Evolutionary conservation across 2,113 vertebrate genomes (phyloP).

Genomic region (Aplodontia rufa): DNA sequence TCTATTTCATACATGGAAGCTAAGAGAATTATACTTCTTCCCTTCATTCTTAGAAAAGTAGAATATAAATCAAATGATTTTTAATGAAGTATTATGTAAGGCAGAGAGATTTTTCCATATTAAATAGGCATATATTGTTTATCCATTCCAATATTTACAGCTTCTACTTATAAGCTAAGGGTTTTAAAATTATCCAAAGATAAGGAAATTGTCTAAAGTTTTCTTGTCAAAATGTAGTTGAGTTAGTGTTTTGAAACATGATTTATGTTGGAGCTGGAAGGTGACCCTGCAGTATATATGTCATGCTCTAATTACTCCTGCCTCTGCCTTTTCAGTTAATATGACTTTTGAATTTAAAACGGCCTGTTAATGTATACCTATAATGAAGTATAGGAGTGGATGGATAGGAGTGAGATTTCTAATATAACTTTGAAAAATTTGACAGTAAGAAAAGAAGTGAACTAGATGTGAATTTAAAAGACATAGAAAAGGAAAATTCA

Average conservation of each 20-base stretch:
- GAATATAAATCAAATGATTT: not conserved
- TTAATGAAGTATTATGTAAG: not conserved
- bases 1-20: not conserved
- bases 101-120: not conserved
- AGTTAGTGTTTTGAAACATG: slow-evolving; percentile 21
- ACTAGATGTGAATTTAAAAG: not conserved
- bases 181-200: not conserved
- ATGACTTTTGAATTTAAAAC: slow-evolving; percentile 35
- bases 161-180: not conserved
- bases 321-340: slow-evolving; percentile 60
- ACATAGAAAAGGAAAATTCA: slow-evolving; percentile 13
- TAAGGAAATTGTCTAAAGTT: not conserved
- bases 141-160: not conserved
- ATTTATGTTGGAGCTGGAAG: slow-evolving; percentile 21
- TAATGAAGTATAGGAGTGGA: not conserved
- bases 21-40: not conserved
- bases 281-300: slow-evolving; percentile 16
- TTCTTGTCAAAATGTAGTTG: slow-evolving; percentile 30
- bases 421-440: slow-evolving; percentile 53
- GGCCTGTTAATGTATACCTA: slow-evolving; percentile 23
- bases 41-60: not conserved
- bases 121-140: not conserved
- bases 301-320: slow-evolving; percentile 58
- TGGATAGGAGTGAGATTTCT: slow-evolving; percentile 37
- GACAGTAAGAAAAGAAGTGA: slow-evolving; percentile 33